A percentile compares a stretch with the other conserved stretches of the same genome.
phyloP scores from a whole-genome alignment of 2,888 invertebrate genomes.

The Crossocerus cetratus region DNA sequence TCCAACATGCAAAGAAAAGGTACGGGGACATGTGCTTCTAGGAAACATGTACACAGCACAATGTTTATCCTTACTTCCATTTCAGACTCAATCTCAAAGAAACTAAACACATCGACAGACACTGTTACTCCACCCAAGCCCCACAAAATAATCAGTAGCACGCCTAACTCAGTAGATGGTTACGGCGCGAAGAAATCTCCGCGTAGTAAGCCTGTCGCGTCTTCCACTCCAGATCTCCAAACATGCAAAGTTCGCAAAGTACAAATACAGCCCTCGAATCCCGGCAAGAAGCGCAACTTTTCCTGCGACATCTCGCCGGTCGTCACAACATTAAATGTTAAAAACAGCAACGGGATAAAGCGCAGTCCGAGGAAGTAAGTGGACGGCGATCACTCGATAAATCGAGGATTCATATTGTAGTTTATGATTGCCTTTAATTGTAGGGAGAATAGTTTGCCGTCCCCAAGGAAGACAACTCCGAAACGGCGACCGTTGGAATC shows the following conservation, averaged over 20 bases:
- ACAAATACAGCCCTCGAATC: slow-evolving; percentile 13
- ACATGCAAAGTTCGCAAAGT: slow-evolving; percentile 19
- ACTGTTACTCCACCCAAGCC: slow-evolving; percentile 59
- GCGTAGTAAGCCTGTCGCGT: slow-evolving; percentile 67
- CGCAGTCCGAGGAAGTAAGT: slow-evolving; percentile 54
- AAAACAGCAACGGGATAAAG: slow-evolving; percentile 20
- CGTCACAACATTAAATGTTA: slow-evolving; percentile 45
- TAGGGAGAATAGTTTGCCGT: slow-evolving; percentile 43
- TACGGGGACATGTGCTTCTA: slow-evolving; percentile 27
- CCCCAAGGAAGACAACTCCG: slow-evolving; percentile 49
- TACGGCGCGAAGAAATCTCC: slow-evolving; percentile 47
- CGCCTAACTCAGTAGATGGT: slow-evolving; percentile 61
- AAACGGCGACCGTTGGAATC: slow-evolving; percentile 35
- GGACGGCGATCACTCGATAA: background rate
- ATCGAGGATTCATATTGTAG: background rate
- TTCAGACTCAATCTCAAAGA: slow-evolving; percentile 49
- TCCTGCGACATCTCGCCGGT: slow-evolving; percentile 66
- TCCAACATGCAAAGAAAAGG: slow-evolving; percentile 70
- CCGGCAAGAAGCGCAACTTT: slow-evolving; percentile 42
- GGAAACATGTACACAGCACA: background rate
- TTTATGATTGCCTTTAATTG: slow-evolving; percentile 18
- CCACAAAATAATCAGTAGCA: slow-evolving; percentile 63
- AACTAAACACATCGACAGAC: slow-evolving; percentile 25
- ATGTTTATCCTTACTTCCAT: background rate
- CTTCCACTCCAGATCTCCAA: slow-evolving; percentile 68